Conservation (phyloP, 1,140 invertebrate genomes). For the Pseudomyrmex gracilis region DNA sequence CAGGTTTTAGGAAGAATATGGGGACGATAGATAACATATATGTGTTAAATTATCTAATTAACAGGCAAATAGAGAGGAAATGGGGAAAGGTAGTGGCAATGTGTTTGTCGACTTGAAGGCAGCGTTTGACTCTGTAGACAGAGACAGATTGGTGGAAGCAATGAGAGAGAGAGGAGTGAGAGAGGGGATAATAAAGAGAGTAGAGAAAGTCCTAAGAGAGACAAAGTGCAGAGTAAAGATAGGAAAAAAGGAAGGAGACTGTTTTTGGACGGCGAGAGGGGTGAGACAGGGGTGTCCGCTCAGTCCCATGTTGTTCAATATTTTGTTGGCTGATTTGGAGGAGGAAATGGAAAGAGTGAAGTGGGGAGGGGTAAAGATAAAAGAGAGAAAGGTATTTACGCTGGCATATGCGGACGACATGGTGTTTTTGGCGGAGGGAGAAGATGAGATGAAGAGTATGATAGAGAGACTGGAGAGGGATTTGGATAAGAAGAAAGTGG, state of each 20-base stretch:
- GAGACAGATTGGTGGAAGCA: not conserved
- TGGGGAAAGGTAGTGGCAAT: not conserved
- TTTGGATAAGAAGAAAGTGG: not conserved
- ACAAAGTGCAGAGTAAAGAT: not conserved
- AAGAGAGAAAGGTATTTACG: not conserved
- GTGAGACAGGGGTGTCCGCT: too few relatives aligned
- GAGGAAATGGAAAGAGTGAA: not conserved
- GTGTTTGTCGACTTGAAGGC: not conserved
- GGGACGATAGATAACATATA: not conserved
- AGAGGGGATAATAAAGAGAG: not conserved
- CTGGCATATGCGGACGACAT: too few relatives aligned
- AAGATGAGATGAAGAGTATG: too few relatives aligned
- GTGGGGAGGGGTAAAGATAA: too few relatives aligned
- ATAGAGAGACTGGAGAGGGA: not conserved
- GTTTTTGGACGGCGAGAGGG: too few relatives aligned
- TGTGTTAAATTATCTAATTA: not conserved
- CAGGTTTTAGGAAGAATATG: too few relatives aligned
- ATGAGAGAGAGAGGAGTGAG: not conserved
- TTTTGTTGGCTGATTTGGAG: too few relatives aligned
- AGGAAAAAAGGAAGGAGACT: not conserved
- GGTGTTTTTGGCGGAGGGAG: too few relatives aligned
- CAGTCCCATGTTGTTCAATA: too few relatives aligned
- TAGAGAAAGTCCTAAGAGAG: not conserved
- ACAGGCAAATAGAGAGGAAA: not conserved
- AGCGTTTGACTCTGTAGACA: not conserved